phyloP scores from a whole-genome alignment of 2,113 vertebrate genomes.

The Pteruthius melanotis region DNA sequence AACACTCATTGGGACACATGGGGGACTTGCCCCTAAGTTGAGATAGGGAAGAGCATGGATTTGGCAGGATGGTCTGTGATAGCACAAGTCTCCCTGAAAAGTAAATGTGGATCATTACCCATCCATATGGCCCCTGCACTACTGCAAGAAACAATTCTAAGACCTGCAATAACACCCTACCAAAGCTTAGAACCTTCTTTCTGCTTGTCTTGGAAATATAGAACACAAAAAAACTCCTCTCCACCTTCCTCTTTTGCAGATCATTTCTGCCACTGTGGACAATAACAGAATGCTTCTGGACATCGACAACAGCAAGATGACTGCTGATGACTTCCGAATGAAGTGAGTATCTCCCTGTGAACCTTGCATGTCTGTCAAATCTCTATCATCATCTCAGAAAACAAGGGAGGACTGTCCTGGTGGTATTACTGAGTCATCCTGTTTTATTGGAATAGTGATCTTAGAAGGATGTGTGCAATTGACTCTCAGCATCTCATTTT shows the following conservation, averaged over 20 bases:
- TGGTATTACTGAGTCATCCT: background rate
- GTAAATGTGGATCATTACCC: fast-evolving
- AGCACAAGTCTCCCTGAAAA: background rate
- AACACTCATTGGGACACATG: background rate
- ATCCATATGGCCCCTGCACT: too few species aligned
- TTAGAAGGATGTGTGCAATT: background rate
- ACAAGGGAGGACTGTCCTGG: background rate
- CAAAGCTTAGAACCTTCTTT: background rate
- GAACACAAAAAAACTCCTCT: background rate
- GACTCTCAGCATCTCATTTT: background rate
- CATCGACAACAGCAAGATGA: conserved; percentile 48
- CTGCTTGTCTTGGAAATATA: background rate
- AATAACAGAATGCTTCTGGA: conserved; percentile 71
- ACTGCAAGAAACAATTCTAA: background rate
- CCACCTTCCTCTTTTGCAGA: background rate
- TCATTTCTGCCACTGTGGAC: conserved; percentile 48
- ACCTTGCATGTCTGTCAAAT: background rate
- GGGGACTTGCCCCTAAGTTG: too few species aligned
- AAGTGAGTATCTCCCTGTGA: conserved; percentile 63
- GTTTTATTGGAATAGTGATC: background rate
- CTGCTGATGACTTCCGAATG: conserved; percentile 73
- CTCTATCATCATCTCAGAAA: background rate
- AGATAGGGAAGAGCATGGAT: background rate
- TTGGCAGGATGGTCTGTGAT: background rate
- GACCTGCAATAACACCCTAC: fast-evolving